These are phyloP conservation scores for Ranitomeya imitator DNA, from an alignment of 2,113 vertebrate species.

Conservation along the genomic window DNA sequence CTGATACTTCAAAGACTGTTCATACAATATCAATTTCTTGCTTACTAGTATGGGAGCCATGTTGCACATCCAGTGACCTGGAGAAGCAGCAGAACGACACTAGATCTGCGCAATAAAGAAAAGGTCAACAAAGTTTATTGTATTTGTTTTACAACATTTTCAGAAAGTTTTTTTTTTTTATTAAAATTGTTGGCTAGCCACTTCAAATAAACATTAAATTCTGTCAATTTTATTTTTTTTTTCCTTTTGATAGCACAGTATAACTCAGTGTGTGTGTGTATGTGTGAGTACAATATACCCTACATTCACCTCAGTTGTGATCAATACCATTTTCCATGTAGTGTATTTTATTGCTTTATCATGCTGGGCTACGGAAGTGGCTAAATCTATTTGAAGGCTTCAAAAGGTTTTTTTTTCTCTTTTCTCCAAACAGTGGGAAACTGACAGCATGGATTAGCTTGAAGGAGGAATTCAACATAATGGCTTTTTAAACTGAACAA, in stretches of 20 bases:
- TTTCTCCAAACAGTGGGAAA: constrained; percentile 6
- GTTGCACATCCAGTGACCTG: no score
- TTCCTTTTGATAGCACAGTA: neutral
- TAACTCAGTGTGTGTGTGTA: neutral
- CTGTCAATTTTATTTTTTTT: neutral
- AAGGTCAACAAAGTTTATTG: no score
- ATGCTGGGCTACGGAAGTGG: constrained; percentile 19
- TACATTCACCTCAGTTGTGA: constrained; percentile 30
- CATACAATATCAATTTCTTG: neutral
- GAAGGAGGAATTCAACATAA: neutral
- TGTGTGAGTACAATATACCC: constrained; percentile 7
- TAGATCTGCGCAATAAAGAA: no score
- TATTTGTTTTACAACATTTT: no score
- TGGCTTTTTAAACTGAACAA: constrained; percentile 23
- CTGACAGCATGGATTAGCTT: constrained; percentile 22
- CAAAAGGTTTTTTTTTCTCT: constrained; percentile 28
- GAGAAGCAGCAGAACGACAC: no score
- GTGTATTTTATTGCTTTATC: constrained; percentile 32
- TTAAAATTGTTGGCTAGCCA: no score
- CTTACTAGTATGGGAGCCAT: neutral
- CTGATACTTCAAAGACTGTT: neutral
- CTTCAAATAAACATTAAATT: neutral
- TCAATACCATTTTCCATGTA: constrained; percentile 39
- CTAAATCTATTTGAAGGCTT: constrained; percentile 41
- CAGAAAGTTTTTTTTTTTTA: no score